Base-by-base conservation (phyloP, 1,140 invertebrate species). In the Ips nitidus region DNA sequence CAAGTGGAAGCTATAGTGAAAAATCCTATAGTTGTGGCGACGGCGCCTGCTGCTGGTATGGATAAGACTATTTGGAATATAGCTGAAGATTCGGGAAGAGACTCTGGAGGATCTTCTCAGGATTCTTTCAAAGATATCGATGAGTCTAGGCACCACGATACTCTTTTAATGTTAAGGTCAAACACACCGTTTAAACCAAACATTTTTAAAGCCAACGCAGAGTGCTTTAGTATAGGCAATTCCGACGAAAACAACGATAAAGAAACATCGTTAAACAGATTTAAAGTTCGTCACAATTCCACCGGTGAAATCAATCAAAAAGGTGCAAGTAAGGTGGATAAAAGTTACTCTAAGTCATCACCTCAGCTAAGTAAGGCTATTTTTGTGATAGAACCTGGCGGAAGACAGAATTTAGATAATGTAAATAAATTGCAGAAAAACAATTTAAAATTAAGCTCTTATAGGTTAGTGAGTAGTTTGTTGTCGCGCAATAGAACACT, bases 1-100 rank as follows among this genome's bases (percentile, higher is more conserved):
- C 59, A 58, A 59, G 61, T 70, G 4, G 47, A 43, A 2, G 40
- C 41, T 6, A 70, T 66, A 65, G 80, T 82, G 55, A 80, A 80
- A 41, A 80, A 80, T 47, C 80, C 81, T 0, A 78, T 79, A 3
- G 76, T 81, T 1, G 75, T 82, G 2, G 80, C 79, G 5, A 77
- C 80, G 0, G 80, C 78, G 2, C 76, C 81, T 1, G 75, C 81
- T 38, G 80, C 79, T 42, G 79, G 80, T 43, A 75, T 79, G 0
- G 57, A 74, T 53, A 75, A 79, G 1, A 79, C 80, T 38, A 83
- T 83, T 68, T 84, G 82, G 82, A 75, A 76, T 42, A 78, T 79
- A 38, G 69, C 81, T 47, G 82, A 83, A 75, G 69, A 71, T 47
- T 71, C 70, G 5, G 70, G 59, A 56, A 63, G 79, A 75, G 62